Evolutionary conservation across 2,888 invertebrate species (phyloP).

Genomic region (Osmoderma eremita): DNA sequence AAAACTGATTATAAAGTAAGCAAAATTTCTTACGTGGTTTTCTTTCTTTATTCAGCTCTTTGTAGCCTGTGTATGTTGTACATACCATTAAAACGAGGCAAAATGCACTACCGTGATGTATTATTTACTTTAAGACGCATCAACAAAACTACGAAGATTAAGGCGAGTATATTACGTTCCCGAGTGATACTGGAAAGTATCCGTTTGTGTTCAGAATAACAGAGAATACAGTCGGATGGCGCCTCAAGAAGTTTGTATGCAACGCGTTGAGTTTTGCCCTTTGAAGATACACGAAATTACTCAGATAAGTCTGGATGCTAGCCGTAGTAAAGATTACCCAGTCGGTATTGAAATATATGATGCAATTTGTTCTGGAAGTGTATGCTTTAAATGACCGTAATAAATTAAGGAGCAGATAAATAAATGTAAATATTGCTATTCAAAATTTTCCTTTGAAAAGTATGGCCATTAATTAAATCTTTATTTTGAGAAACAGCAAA

Average conservation of each 20-base stretch:
- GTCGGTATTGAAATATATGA: constrained; percentile 18
- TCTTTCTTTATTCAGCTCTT: too few relatives aligned
- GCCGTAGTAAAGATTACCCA: constrained; percentile 23
- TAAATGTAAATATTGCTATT: too few relatives aligned
- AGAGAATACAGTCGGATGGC: constrained; percentile 18
- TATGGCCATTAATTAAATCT: too few relatives aligned
- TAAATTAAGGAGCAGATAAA: too few relatives aligned
- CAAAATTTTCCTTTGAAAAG: too few relatives aligned
- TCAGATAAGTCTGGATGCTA: constrained; percentile 29
- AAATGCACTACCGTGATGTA: background rate
- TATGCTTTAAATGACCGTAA: background rate
- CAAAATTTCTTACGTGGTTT: too few relatives aligned
- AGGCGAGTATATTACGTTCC: constrained; percentile 40
- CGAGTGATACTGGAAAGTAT: constrained; percentile 34
- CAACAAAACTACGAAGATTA: constrained; percentile 44
- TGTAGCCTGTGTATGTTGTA: too few relatives aligned
- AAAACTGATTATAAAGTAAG: background rate
- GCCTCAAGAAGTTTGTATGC: constrained; percentile 35
- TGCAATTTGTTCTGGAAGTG: constrained; percentile 17
- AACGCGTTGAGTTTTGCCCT: constrained; percentile 21
- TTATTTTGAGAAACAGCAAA: too few relatives aligned
- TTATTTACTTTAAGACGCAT: constrained; percentile 20
- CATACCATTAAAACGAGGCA: too few relatives aligned
- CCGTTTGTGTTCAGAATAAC: constrained; percentile 30
- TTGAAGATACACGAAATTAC: constrained; percentile 29